Base-by-base conservation (phyloP, 2,888 invertebrate species). In the Stomorhina lunata region DNA sequence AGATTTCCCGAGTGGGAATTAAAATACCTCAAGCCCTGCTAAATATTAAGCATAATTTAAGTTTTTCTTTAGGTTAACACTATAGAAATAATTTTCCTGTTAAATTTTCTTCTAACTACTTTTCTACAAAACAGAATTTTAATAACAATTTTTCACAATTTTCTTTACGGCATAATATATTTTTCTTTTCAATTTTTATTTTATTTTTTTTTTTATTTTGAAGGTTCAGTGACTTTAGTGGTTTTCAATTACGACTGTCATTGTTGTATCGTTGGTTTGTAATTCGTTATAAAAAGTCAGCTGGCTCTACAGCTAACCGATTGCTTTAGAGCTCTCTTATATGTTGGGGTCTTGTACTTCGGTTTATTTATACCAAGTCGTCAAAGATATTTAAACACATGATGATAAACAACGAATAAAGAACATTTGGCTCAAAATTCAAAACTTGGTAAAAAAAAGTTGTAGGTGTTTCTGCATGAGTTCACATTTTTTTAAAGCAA, bases 141-240 rank as follows among this genome's bases (percentile, higher is more conserved):
- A n/a, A n/a, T n/a, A n/a, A n/a, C n/a, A n/a, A n/a, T 75, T 17
- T 59, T 27, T 37, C 34, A 55, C 10, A 45, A 48, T 59, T 37
- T 20, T 57, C 25, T 71, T 20, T 48, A 55, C 34, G 37, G 15
- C 63, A 29, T 53, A 34, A 77, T 22, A 29, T 25, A 29, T 66
- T 63, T 29, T 50, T 66, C 15, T 45, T 63, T 32, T 7, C 5
- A 22, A 45, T 9, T 55, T 32, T 65, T 65, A n/a, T 27, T n/a
- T 29, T 43, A 25, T 50, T n/a, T 25, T 25, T 0, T n/a, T 25
- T 50, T 32, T 63, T 40, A 17, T 68, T 65, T 81, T 77, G 57
- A 81, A 81, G 73, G 81, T 81, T 81, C 81, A 81, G 63, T 78
- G 81, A 78, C 68, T 78, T 65, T 37, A 73, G 61, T 43, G 37